A percentile compares a stretch with the other conserved stretches of the same genome.
Evolutionary conservation across 2,797 vertebrate genomes (phyloP).

Genomic region (Chloroceryle amazona): DNA sequence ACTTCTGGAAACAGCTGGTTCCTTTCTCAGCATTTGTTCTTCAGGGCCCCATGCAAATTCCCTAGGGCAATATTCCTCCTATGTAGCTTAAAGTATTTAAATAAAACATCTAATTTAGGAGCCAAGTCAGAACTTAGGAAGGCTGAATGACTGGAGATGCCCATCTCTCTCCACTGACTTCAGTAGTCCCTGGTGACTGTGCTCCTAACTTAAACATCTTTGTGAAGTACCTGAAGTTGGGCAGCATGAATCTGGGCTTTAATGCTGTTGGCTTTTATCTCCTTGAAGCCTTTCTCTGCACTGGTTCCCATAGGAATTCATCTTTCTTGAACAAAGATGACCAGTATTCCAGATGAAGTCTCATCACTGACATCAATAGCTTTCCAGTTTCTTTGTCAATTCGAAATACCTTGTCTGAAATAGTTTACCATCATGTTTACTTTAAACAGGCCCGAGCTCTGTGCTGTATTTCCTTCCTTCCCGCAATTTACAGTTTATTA

Average conservation of each 20-base stretch:
- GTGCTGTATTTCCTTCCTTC: neutral
- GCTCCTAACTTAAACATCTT: neutral
- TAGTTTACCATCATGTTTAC: neutral
- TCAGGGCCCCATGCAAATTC: neutral
- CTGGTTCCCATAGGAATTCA: neutral
- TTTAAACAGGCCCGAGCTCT: neutral
- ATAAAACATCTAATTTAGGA: slow-evolving; percentile 23
- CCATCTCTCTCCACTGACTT: neutral
- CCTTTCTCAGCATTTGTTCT: slow-evolving; percentile 19
- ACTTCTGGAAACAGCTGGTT: slow-evolving; percentile 5
- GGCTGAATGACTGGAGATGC: neutral
- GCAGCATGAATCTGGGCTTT: neutral
- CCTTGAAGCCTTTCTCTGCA: neutral
- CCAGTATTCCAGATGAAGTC: neutral
- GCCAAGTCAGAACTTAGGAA: slow-evolving; percentile 21
- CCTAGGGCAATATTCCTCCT: neutral
- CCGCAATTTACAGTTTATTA: neutral
- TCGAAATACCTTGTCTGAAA: neutral
- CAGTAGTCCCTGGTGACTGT: neutral
- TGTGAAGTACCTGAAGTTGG: neutral
- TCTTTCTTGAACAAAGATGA: neutral
- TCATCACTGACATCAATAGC: neutral
- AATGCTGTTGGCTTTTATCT: neutral
- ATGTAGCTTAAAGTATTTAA: neutral
- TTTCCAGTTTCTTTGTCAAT: neutral